A percentile compares a stretch with the other conserved stretches of the same genome.
Evolutionary conservation across 2,797 vertebrate species (phyloP).

Genomic region (Darevskia nairensis): DNA sequence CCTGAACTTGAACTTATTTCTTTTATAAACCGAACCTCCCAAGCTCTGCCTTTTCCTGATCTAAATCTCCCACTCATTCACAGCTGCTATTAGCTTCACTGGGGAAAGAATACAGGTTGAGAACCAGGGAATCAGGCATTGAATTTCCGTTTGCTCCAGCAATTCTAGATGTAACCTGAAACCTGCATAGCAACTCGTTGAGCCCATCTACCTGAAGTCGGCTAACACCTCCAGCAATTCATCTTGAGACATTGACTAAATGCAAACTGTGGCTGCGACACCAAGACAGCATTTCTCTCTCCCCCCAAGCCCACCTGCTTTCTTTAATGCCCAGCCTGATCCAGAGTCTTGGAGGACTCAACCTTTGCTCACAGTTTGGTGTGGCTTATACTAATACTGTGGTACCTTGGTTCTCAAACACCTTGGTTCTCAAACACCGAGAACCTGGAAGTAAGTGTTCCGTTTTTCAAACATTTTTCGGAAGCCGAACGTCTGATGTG

Average conservation of each 20-base stretch:
- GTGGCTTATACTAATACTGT: too few species aligned
- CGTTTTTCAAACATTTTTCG: too few species aligned
- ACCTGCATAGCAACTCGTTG: background rate
- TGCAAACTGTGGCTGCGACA: background rate
- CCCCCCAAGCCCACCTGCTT: background rate
- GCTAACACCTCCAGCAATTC: too few species aligned
- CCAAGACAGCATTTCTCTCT: background rate
- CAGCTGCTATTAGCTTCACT: background rate
- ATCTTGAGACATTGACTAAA: background rate
- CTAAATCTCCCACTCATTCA: background rate
- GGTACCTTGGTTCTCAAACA: too few species aligned
- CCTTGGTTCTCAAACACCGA: too few species aligned
- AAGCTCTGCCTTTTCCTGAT: background rate
- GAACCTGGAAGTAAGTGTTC: too few species aligned
- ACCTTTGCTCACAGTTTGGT: background rate
- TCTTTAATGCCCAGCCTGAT: background rate
- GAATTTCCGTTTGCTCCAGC: too few species aligned
- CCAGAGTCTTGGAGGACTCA: background rate
- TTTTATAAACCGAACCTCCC: too few species aligned
- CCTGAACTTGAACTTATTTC: too few species aligned
- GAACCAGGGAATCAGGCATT: background rate
- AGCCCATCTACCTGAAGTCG: background rate
- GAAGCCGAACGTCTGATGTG: too few species aligned
- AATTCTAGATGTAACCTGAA: background rate
- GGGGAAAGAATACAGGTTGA: background rate